Evolutionary conservation across 2,888 invertebrate species (phyloP).

Genomic region (Augochlorella aurata): DNA sequence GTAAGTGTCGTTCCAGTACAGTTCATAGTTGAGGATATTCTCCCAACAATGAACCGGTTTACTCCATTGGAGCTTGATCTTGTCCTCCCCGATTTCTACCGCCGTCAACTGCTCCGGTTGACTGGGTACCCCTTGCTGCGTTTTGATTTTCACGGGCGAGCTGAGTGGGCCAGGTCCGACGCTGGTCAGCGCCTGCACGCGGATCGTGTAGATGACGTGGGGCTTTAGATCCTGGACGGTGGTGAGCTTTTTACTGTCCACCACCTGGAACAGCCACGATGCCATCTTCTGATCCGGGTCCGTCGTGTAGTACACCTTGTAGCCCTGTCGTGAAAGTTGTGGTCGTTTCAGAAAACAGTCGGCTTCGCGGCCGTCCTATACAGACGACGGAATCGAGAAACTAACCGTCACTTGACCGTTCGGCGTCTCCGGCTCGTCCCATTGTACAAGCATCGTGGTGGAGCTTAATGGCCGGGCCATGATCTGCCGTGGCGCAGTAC

Average conservation of each 20-base stretch:
- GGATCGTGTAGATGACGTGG: conserved; percentile 96
- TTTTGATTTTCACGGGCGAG: conserved; percentile 98
- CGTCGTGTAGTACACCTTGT: conserved; percentile 98
- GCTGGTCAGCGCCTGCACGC: conserved; percentile 96
- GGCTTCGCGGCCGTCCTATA: too few relatives aligned
- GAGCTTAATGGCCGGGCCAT: conserved; percentile 96
- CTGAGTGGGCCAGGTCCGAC: conserved; percentile 98
- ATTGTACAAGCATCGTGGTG: conserved; percentile 98
- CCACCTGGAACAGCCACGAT: conserved; percentile 96
- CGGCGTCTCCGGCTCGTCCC: conserved; percentile 98
- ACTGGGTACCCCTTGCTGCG: conserved; percentile 98
- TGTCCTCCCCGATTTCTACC: conserved; percentile 93
- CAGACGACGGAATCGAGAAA: conserved; percentile 53
- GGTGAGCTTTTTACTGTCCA: conserved; percentile 95
- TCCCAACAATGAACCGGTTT: conserved; percentile 95
- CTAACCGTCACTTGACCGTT: conserved; percentile 98
- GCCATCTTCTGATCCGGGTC: conserved; percentile 93
- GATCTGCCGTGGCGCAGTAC: conserved; percentile 96
- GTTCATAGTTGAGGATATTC: conserved; percentile 96
- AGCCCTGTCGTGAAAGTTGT: conserved; percentile 86
- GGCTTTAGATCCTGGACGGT: conserved; percentile 96
- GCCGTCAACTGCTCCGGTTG: conserved; percentile 96
- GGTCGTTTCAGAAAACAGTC: background rate
- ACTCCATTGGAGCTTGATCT: conserved; percentile 95
- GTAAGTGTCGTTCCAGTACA: conserved; percentile 98